Evolutionary conservation across 2,888 invertebrate genomes (phyloP), one percentile per base, ranked within the genome.

Genomic region (Campoletis raptor): DNA sequence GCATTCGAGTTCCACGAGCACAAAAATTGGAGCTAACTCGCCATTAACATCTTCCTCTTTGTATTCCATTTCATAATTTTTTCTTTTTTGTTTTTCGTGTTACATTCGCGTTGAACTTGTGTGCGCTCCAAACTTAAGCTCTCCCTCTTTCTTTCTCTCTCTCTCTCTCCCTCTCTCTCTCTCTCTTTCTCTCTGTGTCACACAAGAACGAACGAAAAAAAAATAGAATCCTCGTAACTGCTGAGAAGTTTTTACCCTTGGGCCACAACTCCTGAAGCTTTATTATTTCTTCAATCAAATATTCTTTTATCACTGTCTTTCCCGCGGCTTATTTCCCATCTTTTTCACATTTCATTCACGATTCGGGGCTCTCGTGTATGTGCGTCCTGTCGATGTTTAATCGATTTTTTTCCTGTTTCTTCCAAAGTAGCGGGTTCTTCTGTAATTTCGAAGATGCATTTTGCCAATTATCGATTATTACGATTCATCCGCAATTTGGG

Each of bases 191-290:
- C 18, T 52, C 82, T 80, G 54, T 88, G 85, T 87, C 83, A 64
- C 66, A 72, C 72, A 72, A 72, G 77, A 66, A 18, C 54, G 69
- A 45, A 85, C 40, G 30, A 85, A 87, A 91, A 91, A 92, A 92
- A 92, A 90, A 91, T 90, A 90, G 91, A 91, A 90, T 91, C 90
- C 89, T 81, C 89, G 88, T 89, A 92, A 92, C 88, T 90, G 89
- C 89, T 90, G 88, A 90, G 79, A 85, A 73, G 64, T 61, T 76
- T 69, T 66, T 52, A 80, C 54, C 66, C 64, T 64, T 66, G 24
- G 42, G 10, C 24, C 57, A 30, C 61, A 61, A 61, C 12, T 61
- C 15, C 30, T 61, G 30, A 7, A 54, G 42, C 40, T 42, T 61
- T 66, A 81, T 54, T 57, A 37, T 30, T 69, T 12, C 48, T 57